Conservation (phyloP, 1,140 invertebrate genomes). For the Plectrocnemia conspersa region DNA sequence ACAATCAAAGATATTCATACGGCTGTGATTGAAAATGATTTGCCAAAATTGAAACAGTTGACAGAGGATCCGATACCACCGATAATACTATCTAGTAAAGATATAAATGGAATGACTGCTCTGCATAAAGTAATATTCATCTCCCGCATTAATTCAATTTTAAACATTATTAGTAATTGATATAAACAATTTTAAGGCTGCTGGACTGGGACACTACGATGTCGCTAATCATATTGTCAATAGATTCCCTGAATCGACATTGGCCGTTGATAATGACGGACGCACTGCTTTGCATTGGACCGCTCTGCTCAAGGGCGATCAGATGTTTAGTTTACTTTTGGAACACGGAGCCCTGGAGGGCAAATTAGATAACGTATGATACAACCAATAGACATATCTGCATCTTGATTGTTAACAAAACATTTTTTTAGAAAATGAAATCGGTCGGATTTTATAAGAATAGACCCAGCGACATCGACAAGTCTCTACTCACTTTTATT, state of each 20-base stretch:
- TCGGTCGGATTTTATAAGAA: slow-evolving; percentile 72
- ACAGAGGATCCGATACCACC: slow-evolving; percentile 65
- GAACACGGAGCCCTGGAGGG: slow-evolving; percentile 73
- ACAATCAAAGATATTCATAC: slow-evolving; percentile 77
- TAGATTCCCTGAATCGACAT: slow-evolving; percentile 63
- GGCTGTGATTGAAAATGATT: slow-evolving; percentile 69
- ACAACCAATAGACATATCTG: neutral
- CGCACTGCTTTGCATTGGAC: slow-evolving; percentile 89
- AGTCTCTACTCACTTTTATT: slow-evolving; percentile 59
- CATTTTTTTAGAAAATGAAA: slow-evolving; percentile 69
- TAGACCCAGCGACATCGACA: slow-evolving; percentile 69
- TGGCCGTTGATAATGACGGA: slow-evolving; percentile 71
- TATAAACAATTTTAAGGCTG: slow-evolving; percentile 55
- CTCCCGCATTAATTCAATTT: neutral
- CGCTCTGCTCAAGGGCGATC: slow-evolving; percentile 67
- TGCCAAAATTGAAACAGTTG: slow-evolving; percentile 63
- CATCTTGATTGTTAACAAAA: neutral
- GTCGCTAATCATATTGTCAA: slow-evolving; percentile 70
- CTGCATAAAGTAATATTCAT: slow-evolving; percentile 69
- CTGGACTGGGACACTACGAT: slow-evolving; percentile 68
- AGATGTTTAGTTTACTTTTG: slow-evolving; percentile 69
- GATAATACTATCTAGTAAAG: slow-evolving; percentile 71
- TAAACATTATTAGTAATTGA: neutral
- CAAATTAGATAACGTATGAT: slow-evolving; percentile 72
- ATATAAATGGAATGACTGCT: slow-evolving; percentile 71